Base-by-base conservation (phyloP, 1,140 invertebrate genomes). In the Drosophila lini region DNA sequence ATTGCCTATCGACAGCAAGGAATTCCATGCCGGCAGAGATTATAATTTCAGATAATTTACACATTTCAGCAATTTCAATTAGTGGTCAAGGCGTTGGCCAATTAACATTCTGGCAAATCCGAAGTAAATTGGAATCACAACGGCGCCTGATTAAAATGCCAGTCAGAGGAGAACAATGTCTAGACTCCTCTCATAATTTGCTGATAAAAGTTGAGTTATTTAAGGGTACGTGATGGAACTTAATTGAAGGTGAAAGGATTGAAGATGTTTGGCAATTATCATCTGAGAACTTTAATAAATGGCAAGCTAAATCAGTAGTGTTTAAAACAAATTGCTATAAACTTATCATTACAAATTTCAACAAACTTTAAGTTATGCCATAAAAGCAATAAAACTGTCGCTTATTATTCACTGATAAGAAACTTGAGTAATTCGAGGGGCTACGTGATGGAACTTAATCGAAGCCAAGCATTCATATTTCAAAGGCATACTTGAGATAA, bases 381-480 rank as follows among this genome's bases (percentile, higher is more conserved):
- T 50, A 16, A 32, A 50, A 13, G 48, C 48, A 32, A 19, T 32
- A 50, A 32, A 13, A 19, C 5, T 50, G n/a, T 32, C 15, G 1
- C 13, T 32, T 32, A 16, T 50, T 50, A 50, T 50, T 50, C 48
- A 50, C 5, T 10, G 28, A 50, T 50, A 50, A 50, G 28, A 32
- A 25, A 50, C 48, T 50, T 50, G 48, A 50, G n/a, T 50, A 60
- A 59, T 31, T 45, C 5, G 3, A 5, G 19, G 1, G 60, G 38
- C 42, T 78, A 86, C 79, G 82, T 85, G 82, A 76, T 63, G 59
- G 38, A 32, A 57, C 25, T 9, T 86, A 71, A 74, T 78, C 78
- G 65, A 81, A 64, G 62, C 7, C 40, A 38, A 38, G 9, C 38
- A 67, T 42, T 53, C 15, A 62, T 28, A 62, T 50, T 36, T 61